Conservation (phyloP, 2,113 vertebrate species). For the Ceyx melanurus region DNA sequence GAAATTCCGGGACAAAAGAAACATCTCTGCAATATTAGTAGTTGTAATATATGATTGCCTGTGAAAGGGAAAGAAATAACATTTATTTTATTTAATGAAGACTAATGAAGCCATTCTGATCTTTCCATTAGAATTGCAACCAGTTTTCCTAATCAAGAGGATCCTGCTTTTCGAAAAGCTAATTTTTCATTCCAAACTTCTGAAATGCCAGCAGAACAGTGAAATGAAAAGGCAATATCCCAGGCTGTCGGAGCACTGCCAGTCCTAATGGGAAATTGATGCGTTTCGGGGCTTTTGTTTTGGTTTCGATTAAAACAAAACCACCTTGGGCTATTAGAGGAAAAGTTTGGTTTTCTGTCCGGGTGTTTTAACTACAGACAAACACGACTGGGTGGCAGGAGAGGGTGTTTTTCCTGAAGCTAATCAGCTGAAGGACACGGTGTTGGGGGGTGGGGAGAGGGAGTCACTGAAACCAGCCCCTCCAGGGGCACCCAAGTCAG, state of each 20-base stretch:
- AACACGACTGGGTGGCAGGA: background rate
- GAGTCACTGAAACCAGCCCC: background rate
- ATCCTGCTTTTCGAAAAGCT: constrained; percentile 13
- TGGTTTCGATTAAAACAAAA: background rate
- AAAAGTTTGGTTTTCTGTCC: background rate
- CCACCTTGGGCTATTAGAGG: background rate
- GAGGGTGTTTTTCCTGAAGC: background rate
- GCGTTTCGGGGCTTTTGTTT: background rate
- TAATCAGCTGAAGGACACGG: background rate
- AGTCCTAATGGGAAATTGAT: background rate
- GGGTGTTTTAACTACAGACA: background rate
- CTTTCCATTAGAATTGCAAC: constrained; percentile 45
- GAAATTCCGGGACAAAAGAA: constrained; percentile 55
- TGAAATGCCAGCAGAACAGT: constrained; percentile 16
- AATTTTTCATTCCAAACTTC: constrained; percentile 36
- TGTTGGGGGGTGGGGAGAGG: background rate
- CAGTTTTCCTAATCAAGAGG: constrained; percentile 41
- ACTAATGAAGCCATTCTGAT: constrained; percentile 65
- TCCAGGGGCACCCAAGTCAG: background rate
- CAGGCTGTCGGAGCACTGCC: background rate
- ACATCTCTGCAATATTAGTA: constrained; percentile 47
- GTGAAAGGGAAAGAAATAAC: constrained; percentile 61
- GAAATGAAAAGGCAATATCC: background rate
- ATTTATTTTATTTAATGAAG: constrained; percentile 71
- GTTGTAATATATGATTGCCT: constrained; percentile 45